A percentile compares a stretch with the other conserved stretches of the same genome.
These are phyloP conservation scores for Formica exsecta DNA, from an alignment of 1,140 invertebrate species.

Conservation along the genomic window DNA sequence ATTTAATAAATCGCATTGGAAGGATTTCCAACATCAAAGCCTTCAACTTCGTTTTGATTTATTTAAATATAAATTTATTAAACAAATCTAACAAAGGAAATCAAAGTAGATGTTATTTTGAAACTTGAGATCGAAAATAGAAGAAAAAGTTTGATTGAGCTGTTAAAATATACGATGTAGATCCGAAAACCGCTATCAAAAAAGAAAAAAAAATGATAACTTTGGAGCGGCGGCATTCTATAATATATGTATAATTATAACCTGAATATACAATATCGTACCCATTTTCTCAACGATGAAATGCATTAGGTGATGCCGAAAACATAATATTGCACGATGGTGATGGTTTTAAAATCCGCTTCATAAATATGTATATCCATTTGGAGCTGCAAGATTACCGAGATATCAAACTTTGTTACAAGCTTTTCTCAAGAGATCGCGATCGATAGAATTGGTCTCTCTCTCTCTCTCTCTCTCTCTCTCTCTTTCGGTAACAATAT, in stretches of 20 bases:
- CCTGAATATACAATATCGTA: constrained; percentile 22
- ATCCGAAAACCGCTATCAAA: neutral
- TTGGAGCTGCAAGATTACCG: constrained; percentile 15
- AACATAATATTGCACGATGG: constrained; percentile 4
- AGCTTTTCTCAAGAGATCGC: constrained; percentile 52
- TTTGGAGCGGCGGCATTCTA: neutral
- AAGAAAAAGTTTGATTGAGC: no score
- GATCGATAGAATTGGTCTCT: constrained; percentile 7
- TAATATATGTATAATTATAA: constrained; percentile 33
- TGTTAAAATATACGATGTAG: neutral
- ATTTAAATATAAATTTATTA: no score
- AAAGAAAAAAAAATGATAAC: no score
- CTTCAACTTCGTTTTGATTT: no score
- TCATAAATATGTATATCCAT: constrained; percentile 53
- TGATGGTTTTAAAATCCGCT: constrained; percentile 16
- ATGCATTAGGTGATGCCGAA: constrained; percentile 1
- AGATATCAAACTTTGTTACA: constrained; percentile 55
- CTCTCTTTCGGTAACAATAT: constrained; percentile 15
- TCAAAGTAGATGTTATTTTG: no score
- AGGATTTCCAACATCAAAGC: no score
- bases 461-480: neutral
- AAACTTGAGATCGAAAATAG: no score
- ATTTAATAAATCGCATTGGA: no score
- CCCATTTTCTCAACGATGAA: constrained; percentile 35
- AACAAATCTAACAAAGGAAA: no score